These are phyloP conservation scores for Rhimphoctona megacephalus DNA, from an alignment of 2,888 invertebrate species.

Conservation along the genomic window DNA sequence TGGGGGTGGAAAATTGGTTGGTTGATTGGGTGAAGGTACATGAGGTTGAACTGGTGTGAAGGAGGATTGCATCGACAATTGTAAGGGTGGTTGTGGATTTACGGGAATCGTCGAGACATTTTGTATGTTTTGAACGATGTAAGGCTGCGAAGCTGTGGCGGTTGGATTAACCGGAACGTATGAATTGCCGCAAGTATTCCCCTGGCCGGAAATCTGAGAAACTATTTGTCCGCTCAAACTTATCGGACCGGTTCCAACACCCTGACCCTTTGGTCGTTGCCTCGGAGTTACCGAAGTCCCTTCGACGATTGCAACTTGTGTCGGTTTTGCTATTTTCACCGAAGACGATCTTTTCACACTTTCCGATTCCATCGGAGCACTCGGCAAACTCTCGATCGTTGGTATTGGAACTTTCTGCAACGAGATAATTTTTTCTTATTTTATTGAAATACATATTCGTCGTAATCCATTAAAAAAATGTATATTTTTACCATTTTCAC, in stretches of 20 bases:
- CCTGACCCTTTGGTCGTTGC: slow-evolving; percentile 91
- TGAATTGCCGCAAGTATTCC: slow-evolving; percentile 76
- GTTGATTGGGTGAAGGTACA: slow-evolving; percentile 80
- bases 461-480: too few species aligned
- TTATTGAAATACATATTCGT: neutral
- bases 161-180: slow-evolving; percentile 76
- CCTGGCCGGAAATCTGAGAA: slow-evolving; percentile 83
- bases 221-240: slow-evolving; percentile 83
- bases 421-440: neutral
- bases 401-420: slow-evolving; percentile 89
- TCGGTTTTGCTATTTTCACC: slow-evolving; percentile 85
- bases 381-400: slow-evolving; percentile 88
- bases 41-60: slow-evolving; percentile 75
- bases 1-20: slow-evolving; percentile 74
- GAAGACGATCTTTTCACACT: slow-evolving; percentile 87
- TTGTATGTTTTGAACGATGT: slow-evolving; percentile 69
- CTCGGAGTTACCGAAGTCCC: slow-evolving; percentile 94
- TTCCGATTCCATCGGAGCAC: slow-evolving; percentile 90
- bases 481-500: neutral
- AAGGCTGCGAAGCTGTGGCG: slow-evolving; percentile 74
- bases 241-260: slow-evolving; percentile 81
- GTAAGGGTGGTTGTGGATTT: slow-evolving; percentile 70
- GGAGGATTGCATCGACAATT: slow-evolving; percentile 69
- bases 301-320: slow-evolving; percentile 86
- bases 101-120: slow-evolving; percentile 70